Base-by-base conservation (phyloP, 2,797 vertebrate genomes). In the Sebastes kiyomatsui region DNA sequence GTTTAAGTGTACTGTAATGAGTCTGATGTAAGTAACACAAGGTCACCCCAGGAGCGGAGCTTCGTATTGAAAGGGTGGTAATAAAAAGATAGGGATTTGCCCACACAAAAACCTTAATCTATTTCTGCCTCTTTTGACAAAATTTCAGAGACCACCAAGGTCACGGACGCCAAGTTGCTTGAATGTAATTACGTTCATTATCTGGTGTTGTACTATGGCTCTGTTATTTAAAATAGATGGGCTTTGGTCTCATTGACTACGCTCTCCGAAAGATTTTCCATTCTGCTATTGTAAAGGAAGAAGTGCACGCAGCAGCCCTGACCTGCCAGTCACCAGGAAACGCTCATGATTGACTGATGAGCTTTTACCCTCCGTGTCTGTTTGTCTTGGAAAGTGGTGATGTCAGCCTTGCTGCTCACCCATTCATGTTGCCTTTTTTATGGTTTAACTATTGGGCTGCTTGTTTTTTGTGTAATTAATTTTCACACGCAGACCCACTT, bases 131-230 rank as follows among this genome's bases (percentile, higher is more conserved):
- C 87, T 90, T 92, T 91, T 90, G 83, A 90, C 88, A 79, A 82
- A 85, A 89, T 90, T 92, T 91, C 80, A 80, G 72, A 83, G 93
- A 84, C 79, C 83, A 72, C 78, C 89, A 90, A 94, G 94, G 94
- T 94, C 90, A 94, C 7, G 60, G 89, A 87, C 86, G 76, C 78
- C 85, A 82, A 87, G 79, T 91, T 84, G 77, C 77, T 72, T 80
- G 74, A 91, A 86, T 92, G 89, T 92, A 93, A 94, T 94, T 94
- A 89, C 33, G 77, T 91, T 91, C 82, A 94, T 94, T 94, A 93
- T 94, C 92, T 90, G 82, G 66, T 84, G 90, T 91, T 87, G 75
- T 89, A 87, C 87, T 79, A 72, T 67, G 76, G 73, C 80, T 75
- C 72, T 80, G 81, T 88, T 93, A 88, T 91, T 93, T 92, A 85